phyloP scores from a whole-genome alignment of 2,113 vertebrate species.

The Myanophis thanlyinensis region DNA sequence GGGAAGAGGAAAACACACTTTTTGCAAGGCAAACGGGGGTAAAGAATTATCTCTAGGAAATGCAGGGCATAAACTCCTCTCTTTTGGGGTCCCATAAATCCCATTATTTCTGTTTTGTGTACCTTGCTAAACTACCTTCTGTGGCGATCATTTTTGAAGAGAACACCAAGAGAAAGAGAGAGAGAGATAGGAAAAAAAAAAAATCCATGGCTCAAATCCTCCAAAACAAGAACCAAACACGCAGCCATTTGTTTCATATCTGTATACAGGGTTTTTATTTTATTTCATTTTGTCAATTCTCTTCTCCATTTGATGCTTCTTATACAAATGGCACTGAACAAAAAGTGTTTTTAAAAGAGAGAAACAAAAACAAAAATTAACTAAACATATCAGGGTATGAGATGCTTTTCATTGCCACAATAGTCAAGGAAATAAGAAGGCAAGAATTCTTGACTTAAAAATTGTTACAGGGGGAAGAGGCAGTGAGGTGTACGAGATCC shows the following conservation, averaged over 20 bases:
- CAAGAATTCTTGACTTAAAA: slow-evolving; percentile 48
- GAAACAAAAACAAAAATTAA: slow-evolving; percentile 68
- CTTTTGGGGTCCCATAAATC: background rate
- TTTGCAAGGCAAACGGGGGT: background rate
- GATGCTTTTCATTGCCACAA: slow-evolving; percentile 66
- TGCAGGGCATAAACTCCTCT: background rate
- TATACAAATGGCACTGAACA: slow-evolving; percentile 96
- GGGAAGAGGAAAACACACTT: background rate
- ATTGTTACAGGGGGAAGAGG: slow-evolving; percentile 51
- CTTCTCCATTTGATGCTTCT: slow-evolving; percentile 86
- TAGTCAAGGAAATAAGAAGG: slow-evolving; percentile 49
- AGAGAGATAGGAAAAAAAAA: too few relatives aligned
- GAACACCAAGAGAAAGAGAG: background rate
- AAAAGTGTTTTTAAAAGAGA: slow-evolving; percentile 79
- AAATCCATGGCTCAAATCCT: background rate
- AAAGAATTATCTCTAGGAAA: background rate
- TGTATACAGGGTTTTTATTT: slow-evolving; percentile 84
- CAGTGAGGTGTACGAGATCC: slow-evolving; percentile 15
- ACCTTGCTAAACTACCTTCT: background rate
- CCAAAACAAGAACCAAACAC: background rate
- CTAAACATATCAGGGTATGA: slow-evolving; percentile 62
- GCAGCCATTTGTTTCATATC: slow-evolving; percentile 11
- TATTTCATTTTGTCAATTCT: slow-evolving; percentile 29
- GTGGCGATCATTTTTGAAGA: background rate
- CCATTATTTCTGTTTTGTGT: background rate